Percentiles rank a stretch among this genome's conserved stretches.
Conservation (phyloP, 2,888 invertebrate species). For the Chorisops tibialis region DNA sequence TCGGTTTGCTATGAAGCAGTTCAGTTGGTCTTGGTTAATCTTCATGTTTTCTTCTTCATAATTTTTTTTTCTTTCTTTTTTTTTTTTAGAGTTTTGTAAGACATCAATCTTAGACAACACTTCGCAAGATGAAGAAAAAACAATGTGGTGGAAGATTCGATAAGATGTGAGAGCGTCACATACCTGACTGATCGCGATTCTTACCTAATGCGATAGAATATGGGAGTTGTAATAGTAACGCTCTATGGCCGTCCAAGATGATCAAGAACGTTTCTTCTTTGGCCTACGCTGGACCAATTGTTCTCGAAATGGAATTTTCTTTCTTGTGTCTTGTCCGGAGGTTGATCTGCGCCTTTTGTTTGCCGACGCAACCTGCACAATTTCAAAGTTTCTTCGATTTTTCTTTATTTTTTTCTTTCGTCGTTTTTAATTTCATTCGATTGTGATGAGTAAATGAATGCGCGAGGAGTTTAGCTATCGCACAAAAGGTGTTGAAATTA, state of each 20-base stretch:
- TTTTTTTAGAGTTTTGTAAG: background rate
- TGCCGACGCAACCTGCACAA: background rate
- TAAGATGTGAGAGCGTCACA: no score
- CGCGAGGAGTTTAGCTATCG: conserved; percentile 1
- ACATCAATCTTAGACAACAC: background rate
- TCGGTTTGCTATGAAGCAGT: background rate
- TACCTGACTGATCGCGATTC: no score
- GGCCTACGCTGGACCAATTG: conserved; percentile 11
- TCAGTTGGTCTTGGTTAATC: background rate
- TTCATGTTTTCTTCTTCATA: background rate
- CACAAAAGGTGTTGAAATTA: conserved; percentile 23
- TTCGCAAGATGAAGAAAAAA: no score
- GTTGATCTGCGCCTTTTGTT: conserved; percentile 16
- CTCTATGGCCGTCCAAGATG: background rate
- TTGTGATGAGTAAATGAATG: conserved; percentile 25
- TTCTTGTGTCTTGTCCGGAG: conserved; percentile 7
- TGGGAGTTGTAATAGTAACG: background rate
- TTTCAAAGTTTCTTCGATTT: background rate
- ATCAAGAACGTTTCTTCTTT: conserved; percentile 1
- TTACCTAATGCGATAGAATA: no score
- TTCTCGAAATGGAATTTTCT: conserved; percentile 25
- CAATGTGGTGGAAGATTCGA: no score
- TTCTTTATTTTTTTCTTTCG: background rate
- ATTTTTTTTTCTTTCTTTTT: background rate
- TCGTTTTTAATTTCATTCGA: conserved; percentile 25